phyloP scores from a whole-genome alignment of 2,797 vertebrate genomes.

The Coreius guichenoti region DNA sequence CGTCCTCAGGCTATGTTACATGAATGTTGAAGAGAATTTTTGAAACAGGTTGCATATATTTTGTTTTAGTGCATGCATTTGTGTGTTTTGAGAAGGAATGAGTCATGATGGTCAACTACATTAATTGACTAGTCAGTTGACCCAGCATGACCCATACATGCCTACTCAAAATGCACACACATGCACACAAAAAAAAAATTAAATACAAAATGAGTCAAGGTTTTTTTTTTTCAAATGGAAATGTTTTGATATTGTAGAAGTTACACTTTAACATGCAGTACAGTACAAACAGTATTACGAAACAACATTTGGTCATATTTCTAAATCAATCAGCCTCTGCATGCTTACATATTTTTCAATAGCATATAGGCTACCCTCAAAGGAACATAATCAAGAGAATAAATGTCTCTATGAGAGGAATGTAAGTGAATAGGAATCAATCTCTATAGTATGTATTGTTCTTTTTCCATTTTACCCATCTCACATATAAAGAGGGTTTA shows the following conservation, averaged over 20 bases:
- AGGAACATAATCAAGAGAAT: neutral
- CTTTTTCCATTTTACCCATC: neutral
- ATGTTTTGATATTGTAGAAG: neutral
- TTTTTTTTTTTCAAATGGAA: neutral
- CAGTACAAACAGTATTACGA: neutral
- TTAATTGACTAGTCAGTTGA: neutral
- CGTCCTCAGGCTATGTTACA: neutral
- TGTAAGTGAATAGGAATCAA: neutral
- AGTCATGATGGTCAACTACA: neutral
- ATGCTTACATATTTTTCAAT: slow-evolving; percentile 8
- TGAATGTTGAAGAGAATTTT: neutral
- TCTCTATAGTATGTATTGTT: no score
- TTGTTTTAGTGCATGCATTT: neutral
- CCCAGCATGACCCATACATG: neutral
- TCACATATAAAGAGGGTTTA: neutral
- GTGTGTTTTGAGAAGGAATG: neutral
- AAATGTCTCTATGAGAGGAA: neutral
- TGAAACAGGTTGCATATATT: neutral
- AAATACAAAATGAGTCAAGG: neutral
- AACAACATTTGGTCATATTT: neutral
- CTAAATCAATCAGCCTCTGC: neutral
- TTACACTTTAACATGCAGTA: neutral
- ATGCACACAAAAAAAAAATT: neutral
- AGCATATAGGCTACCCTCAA: neutral
- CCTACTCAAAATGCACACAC: neutral